Base-by-base conservation (phyloP, 2,888 invertebrate genomes). In the Heliconius aoede region DNA sequence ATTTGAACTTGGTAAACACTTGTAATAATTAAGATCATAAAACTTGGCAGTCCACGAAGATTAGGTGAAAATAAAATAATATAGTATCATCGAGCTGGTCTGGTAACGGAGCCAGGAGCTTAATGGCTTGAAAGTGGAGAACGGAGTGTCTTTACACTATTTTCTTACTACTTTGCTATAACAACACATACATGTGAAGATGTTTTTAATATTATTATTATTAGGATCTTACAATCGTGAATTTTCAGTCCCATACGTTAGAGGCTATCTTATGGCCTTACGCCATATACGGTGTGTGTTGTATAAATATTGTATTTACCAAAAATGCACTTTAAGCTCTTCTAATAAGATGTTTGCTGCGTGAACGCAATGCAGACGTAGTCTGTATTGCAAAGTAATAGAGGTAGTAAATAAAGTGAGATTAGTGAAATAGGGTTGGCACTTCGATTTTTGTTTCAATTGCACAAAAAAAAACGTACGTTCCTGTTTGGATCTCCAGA, bases 391-490 rank as follows among this genome's bases (percentile, higher is more conserved):
- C 76, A 18, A 32, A 62, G 65, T 64, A 76, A 73, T 79, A 80
- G 58, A 68, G 24, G 74, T 72, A 61, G 72, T 78, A 78, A 79
- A 76, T 76, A 76, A 69, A 60, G 64, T 65, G 65, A 73, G 75
- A 79, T 69, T 76, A 72, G 36, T 51, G 28, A 55, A 13, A 26
- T 76, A 78, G 76, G 78, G 79, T 28, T 75, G 8, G 1, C n/a
- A 11, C 62, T 32, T 28, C 21, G 55, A n/a, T n/a, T 55, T 55
- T 11, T 9, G 18, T 46, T 46, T 46, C 5, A 46, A 21, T 46
- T 46, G 7, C 1, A 18, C 7, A 46, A 46, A 18, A 46, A n/a
- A n/a, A n/a, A n/a, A n/a, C n/a, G n/a, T n/a, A n/a, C n/a, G n/a
- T 36, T 36, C 36, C 36, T 46, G 2, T 46, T 18, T 46, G 18